A percentile compares a stretch with the other conserved stretches of the same genome.
Evolutionary conservation across 2,113 vertebrate species (phyloP).

Genomic region (Tricholaema leucomelas): DNA sequence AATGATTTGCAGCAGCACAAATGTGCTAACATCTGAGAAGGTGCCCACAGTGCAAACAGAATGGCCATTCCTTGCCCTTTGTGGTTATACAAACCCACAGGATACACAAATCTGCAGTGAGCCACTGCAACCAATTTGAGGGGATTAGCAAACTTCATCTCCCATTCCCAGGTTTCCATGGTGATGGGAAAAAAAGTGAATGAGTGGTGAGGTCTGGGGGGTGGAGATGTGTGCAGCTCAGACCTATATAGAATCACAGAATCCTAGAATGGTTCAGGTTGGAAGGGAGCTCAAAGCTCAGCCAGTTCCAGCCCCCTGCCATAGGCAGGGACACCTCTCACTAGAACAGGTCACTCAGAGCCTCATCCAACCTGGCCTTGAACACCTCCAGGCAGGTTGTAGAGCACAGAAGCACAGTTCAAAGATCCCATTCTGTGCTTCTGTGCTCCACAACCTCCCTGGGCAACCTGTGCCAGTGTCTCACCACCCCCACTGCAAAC

Average conservation of each 20-base stretch:
- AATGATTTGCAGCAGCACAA: rapidly evolving
- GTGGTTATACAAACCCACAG: rapidly evolving
- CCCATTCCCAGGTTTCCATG: slow-evolving; percentile 34
- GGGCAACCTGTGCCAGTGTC: too few species aligned
- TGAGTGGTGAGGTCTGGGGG: not conserved
- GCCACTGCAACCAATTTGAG: not conserved
- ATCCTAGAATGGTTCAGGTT: too few species aligned
- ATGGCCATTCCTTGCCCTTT: not conserved
- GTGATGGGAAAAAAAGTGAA: not conserved
- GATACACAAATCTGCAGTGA: not conserved
- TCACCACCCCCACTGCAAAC: too few species aligned
- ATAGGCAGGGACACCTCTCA: too few species aligned
- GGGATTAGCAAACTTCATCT: not conserved
- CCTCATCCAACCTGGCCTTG: too few species aligned
- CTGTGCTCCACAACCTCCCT: too few species aligned
- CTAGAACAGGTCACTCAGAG: too few species aligned
- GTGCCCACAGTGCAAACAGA: rapidly evolving
- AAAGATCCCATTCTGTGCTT: too few species aligned
- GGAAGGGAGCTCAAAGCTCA: too few species aligned
- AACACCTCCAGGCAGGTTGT: too few species aligned
- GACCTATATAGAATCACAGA: not conserved
- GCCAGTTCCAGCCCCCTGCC: too few species aligned
- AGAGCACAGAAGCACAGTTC: too few species aligned
- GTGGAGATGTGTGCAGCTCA: not conserved
- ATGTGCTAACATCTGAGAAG: not conserved